Conservation (phyloP, 2,113 vertebrate species). For the Cairina moschata region DNA sequence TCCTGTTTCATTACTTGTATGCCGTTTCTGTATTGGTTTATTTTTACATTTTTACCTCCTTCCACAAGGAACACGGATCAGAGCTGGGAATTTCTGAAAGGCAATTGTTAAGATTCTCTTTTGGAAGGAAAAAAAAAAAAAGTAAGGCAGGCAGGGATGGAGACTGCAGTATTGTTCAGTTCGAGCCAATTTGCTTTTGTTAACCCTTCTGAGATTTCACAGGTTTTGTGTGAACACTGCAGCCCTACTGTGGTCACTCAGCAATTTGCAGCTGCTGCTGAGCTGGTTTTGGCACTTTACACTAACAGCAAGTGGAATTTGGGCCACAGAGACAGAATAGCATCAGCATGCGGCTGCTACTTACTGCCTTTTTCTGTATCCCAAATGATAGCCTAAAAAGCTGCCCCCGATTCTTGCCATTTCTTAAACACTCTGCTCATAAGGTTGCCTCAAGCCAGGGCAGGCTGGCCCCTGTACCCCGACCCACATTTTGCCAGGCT, state of each 20-base stretch:
- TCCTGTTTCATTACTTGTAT: background rate
- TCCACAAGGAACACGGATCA: background rate
- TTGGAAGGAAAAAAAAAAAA: background rate
- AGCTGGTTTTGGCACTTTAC: background rate
- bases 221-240: background rate
- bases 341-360: background rate
- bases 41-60: constrained; percentile 15
- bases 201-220: constrained; percentile 14
- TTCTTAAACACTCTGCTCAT: background rate
- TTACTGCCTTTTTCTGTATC: background rate
- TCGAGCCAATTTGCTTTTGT: background rate
- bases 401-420: background rate
- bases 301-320: background rate
- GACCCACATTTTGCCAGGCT: background rate
- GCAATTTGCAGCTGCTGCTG: background rate
- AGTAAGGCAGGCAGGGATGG: background rate
- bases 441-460: background rate
- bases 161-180: background rate
- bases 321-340: background rate
- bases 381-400: background rate
- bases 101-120: constrained; percentile 4
- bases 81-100: constrained; percentile 13
- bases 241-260: background rate
- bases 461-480: background rate
- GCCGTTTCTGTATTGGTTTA: background rate